Evolutionary conservation across 2,113 vertebrate species (phyloP).

Genomic region (Microcebus ravelobensis): DNA sequence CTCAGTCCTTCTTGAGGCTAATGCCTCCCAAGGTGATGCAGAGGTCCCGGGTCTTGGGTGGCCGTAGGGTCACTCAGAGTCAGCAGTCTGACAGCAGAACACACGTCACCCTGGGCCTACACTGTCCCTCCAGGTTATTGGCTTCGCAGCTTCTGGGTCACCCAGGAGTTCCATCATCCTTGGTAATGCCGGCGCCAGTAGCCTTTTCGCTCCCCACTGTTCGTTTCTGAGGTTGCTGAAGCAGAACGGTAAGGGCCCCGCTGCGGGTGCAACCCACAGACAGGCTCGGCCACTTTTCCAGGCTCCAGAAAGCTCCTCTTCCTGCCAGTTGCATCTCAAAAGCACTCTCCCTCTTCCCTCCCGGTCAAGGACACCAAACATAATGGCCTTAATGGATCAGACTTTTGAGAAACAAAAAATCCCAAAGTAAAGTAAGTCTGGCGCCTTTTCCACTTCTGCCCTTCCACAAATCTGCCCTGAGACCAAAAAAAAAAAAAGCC

Average conservation of each 20-base stretch:
- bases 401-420: not conserved
- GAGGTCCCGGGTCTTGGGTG: not conserved
- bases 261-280: not conserved
- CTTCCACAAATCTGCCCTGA: not conserved
- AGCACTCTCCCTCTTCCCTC: not conserved
- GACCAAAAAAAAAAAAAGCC: not conserved
- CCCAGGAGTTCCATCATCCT: fast-evolving
- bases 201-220: not conserved
- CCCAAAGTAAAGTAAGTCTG: not conserved
- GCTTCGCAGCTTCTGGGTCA: not conserved
- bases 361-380: not conserved
- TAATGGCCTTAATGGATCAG: constrained; percentile 57
- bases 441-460: not conserved
- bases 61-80: not conserved
- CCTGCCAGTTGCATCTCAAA: not conserved
- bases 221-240: not conserved
- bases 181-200: not conserved
- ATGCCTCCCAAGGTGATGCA: not conserved
- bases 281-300: not conserved
- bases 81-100: not conserved
- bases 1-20: not conserved
- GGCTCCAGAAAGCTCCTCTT: not conserved
- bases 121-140: fast-evolving
- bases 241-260: no score
- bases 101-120: not conserved